Evolutionary conservation across 2,113 vertebrate species (phyloP).

Genomic region (Donacobius atricapilla): DNA sequence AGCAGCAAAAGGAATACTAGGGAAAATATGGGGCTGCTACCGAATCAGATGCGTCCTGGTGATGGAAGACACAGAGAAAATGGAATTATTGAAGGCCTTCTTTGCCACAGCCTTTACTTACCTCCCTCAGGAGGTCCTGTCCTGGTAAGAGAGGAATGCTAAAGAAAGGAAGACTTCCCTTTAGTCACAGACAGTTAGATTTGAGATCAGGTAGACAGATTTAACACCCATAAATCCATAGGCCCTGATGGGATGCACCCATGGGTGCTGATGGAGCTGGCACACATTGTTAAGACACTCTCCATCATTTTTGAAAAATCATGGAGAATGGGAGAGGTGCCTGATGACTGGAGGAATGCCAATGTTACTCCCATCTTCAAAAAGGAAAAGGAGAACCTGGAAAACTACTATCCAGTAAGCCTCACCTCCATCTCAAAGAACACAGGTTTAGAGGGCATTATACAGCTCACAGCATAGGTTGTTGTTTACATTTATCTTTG

Average conservation of each 20-base stretch:
- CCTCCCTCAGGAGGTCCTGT: neutral
- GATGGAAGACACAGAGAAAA: neutral
- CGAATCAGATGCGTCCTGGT: neutral
- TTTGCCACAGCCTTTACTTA: no score
- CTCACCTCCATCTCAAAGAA: neutral
- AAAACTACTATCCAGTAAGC: neutral
- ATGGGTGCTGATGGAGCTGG: neutral
- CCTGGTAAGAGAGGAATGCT: neutral
- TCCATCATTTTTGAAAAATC: neutral
- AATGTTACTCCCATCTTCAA: neutral
- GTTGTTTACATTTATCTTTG: neutral
- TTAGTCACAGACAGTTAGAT: neutral
- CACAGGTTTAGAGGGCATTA: neutral
- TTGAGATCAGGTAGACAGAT: neutral
- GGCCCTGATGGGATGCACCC: neutral
- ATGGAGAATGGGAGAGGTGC: neutral
- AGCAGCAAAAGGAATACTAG: neutral
- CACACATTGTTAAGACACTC: neutral
- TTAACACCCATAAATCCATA: neutral
- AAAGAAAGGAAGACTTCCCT: neutral
- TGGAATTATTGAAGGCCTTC: neutral
- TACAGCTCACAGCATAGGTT: neutral
- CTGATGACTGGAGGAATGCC: neutral
- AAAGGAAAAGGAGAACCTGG: neutral
- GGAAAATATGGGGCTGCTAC: neutral